Conservation (phyloP, 2,888 invertebrate genomes). For the Eilema sororculum region DNA sequence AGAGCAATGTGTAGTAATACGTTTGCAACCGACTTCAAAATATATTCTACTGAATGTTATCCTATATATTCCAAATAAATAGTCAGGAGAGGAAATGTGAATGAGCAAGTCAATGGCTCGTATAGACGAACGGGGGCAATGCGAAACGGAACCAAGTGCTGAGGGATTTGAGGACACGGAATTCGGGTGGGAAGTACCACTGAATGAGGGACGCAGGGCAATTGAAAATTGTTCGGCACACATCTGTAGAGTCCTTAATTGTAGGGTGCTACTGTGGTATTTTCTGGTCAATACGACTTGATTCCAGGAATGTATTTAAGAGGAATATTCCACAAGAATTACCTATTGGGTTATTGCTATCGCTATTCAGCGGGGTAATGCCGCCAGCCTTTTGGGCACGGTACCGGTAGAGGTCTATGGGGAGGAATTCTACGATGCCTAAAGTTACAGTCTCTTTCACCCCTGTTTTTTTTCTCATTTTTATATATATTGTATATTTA, state of each 20-base stretch:
- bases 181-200: background rate
- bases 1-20: too few species aligned
- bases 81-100: slow-evolving; percentile 11
- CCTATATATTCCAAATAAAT: background rate
- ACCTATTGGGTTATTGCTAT: too few species aligned
- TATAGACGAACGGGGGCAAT: background rate
- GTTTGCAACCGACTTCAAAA: too few species aligned
- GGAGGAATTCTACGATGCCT: too few species aligned
- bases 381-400: too few species aligned
- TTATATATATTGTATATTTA: too few species aligned
- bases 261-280: background rate
- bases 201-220: background rate
- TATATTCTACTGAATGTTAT: too few species aligned
- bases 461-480: too few species aligned
- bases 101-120: slow-evolving; percentile 16
- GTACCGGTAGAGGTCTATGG: too few species aligned
- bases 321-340: background rate
- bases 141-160: background rate
- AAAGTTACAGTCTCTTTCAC: too few species aligned
- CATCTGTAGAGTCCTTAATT: background rate
- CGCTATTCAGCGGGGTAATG: too few species aligned
- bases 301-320: background rate
- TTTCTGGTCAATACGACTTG: background rate
- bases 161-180: background rate
- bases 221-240: background rate